Conservation (phyloP, 2,888 invertebrate genomes). For the Hypsopygia costalis region DNA sequence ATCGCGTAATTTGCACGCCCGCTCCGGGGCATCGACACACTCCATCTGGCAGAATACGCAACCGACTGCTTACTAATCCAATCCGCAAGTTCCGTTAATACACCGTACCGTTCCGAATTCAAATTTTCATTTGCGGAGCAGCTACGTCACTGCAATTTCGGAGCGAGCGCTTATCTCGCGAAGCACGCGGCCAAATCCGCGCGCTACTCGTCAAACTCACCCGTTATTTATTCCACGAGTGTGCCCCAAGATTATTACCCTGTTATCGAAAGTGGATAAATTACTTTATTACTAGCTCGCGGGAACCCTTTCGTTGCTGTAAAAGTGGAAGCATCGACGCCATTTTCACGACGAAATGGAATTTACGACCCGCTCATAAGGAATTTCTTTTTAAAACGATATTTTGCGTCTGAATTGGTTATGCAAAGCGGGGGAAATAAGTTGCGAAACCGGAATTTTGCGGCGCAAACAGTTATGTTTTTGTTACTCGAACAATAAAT, state of each 20-base stretch:
- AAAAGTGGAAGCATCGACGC: constrained; percentile 46
- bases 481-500: constrained; percentile 8
- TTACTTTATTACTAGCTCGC: constrained; percentile 69
- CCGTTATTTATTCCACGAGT: constrained; percentile 27
- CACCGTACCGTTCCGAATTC: constrained; percentile 3
- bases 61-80: constrained; percentile 1
- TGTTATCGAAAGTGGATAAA: constrained; percentile 74
- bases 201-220: constrained; percentile 25
- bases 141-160: constrained; percentile 6
- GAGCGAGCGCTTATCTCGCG: constrained; percentile 10
- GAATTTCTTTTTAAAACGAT: constrained; percentile 54
- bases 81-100: constrained; percentile 1
- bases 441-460: constrained; percentile 8
- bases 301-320: constrained; percentile 49
- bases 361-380: constrained; percentile 52
- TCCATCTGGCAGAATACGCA: constrained; percentile 3
- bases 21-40: constrained; percentile 5
- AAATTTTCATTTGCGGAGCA: constrained; percentile 8
- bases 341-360: constrained; percentile 57
- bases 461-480: constrained; percentile 11
- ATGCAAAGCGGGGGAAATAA: constrained; percentile 31
- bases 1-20: constrained; percentile 7
- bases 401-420: constrained; percentile 43
- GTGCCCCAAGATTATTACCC: constrained; percentile 56
- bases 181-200: constrained; percentile 18